These are phyloP conservation scores for Herpetotheres cachinnans DNA, from an alignment of 2,113 vertebrate species.

Conservation along the genomic window DNA sequence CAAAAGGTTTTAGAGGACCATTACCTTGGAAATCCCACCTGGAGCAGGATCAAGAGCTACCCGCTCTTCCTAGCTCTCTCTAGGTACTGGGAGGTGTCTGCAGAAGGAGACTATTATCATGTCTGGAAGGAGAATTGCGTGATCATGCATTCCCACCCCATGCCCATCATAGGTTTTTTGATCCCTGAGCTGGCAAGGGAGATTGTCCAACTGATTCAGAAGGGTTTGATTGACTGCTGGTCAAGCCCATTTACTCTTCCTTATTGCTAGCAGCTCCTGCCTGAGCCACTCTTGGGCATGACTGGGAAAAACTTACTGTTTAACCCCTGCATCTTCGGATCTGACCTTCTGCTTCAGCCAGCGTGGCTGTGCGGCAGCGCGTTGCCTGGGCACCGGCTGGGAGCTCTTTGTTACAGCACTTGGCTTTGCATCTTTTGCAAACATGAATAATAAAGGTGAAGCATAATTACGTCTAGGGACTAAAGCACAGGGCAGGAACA, in stretches of 20 bases:
- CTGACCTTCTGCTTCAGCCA: neutral
- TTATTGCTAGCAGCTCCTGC: neutral
- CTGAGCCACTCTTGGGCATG: neutral
- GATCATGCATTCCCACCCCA: neutral
- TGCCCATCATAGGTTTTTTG: neutral
- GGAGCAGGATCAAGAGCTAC: neutral
- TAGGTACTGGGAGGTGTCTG: neutral
- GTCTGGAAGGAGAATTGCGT: neutral
- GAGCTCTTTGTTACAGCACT: neutral
- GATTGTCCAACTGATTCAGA: neutral
- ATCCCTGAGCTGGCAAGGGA: neutral
- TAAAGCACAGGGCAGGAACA: neutral
- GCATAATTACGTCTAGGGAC: neutral
- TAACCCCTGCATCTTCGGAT: neutral
- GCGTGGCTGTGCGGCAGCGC: neutral
- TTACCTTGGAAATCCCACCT: neutral
- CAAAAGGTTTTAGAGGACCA: neutral
- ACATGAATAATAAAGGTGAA: neutral
- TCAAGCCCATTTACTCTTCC: neutral
- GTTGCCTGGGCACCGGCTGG: neutral
- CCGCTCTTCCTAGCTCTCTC: neutral
- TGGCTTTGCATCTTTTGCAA: neutral
- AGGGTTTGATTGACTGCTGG: neutral
- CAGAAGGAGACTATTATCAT: neutral
- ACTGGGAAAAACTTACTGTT: neutral